A percentile compares a stretch with the other conserved stretches of the same genome.
phyloP scores from a whole-genome alignment of 2,113 vertebrate species.

The Menidia beryllina region DNA sequence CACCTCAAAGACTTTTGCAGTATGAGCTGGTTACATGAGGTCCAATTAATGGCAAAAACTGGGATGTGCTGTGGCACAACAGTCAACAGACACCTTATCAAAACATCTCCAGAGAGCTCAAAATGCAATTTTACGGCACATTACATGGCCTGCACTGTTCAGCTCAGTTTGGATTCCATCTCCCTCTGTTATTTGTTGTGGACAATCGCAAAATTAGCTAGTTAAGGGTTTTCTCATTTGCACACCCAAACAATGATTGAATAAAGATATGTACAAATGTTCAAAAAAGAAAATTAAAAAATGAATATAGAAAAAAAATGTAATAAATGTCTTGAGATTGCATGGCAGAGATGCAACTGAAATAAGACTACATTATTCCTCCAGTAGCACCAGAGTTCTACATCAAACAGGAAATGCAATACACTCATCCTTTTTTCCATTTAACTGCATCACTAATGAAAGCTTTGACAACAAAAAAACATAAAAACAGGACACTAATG shows the following conservation, averaged over 20 bases:
- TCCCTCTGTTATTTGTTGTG: conserved; percentile 40
- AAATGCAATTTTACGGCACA: conserved; percentile 51
- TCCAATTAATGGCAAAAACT: conserved; percentile 70
- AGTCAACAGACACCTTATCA: conserved; percentile 50
- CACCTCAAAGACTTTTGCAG: conserved; percentile 70
- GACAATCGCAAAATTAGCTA: conserved; percentile 40
- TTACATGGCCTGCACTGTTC: conserved; percentile 44
- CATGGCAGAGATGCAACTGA: background rate
- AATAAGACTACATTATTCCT: background rate
- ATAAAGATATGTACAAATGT: conserved; percentile 14
- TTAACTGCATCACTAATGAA: background rate
- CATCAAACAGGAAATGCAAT: background rate
- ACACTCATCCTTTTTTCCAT: background rate
- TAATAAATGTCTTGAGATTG: background rate
- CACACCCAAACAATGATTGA: conserved; percentile 7
- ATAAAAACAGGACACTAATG: background rate
- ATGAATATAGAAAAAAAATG: no score
- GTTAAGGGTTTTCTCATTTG: conserved; percentile 25
- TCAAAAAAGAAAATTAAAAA: background rate
- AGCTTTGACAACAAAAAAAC: background rate
- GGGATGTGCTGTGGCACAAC: conserved; percentile 68
- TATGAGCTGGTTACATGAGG: conserved; percentile 65
- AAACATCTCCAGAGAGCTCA: conserved; percentile 36
- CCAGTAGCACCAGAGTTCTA: background rate
- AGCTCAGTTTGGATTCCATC: conserved; percentile 28